Evolutionary conservation across 2,888 invertebrate species (phyloP).

Genomic region (Thera obeliscata): DNA sequence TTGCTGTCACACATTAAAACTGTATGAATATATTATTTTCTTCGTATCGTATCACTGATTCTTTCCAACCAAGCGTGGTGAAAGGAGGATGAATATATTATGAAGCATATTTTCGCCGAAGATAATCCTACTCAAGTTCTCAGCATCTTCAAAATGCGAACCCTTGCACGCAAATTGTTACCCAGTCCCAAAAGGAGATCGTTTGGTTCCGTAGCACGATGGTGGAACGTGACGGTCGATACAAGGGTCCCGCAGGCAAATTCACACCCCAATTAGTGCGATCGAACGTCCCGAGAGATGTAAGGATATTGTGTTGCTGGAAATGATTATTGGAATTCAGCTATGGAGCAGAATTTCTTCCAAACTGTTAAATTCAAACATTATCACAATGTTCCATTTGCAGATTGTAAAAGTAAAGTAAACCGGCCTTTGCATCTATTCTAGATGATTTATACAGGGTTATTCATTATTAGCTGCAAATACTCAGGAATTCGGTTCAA

Average conservation of each 20-base stretch:
- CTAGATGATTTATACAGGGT: too few relatives aligned
- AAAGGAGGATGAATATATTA: not conserved
- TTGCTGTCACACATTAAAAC: too few relatives aligned
- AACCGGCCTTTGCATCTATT: too few relatives aligned
- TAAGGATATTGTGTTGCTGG: conserved; percentile 15
- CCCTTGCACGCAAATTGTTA: conserved; percentile 12
- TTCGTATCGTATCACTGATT: too few relatives aligned
- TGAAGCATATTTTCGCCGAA: not conserved
- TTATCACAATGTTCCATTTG: not conserved
- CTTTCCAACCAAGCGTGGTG: too few relatives aligned
- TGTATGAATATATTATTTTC: too few relatives aligned
- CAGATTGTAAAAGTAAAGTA: too few relatives aligned
- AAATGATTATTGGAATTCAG: conserved; percentile 14
- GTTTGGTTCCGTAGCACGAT: conserved; percentile 35
- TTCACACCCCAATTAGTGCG: conserved; percentile 44
- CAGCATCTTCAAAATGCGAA: conserved; percentile 15
- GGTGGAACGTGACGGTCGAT: conserved; percentile 39
- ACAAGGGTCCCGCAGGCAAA: conserved; percentile 39
- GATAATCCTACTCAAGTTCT: not conserved
- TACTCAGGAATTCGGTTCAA: too few relatives aligned
- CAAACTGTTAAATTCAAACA: not conserved
- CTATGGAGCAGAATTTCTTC: not conserved
- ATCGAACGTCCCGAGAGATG: conserved; percentile 30
- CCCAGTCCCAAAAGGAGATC: conserved; percentile 14
- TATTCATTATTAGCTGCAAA: too few relatives aligned